A percentile compares a stretch with the other conserved stretches of the same genome.
These are phyloP conservation scores for Syngnathus acus DNA, from an alignment of 2,797 vertebrate genomes.

Conservation along the genomic window DNA sequence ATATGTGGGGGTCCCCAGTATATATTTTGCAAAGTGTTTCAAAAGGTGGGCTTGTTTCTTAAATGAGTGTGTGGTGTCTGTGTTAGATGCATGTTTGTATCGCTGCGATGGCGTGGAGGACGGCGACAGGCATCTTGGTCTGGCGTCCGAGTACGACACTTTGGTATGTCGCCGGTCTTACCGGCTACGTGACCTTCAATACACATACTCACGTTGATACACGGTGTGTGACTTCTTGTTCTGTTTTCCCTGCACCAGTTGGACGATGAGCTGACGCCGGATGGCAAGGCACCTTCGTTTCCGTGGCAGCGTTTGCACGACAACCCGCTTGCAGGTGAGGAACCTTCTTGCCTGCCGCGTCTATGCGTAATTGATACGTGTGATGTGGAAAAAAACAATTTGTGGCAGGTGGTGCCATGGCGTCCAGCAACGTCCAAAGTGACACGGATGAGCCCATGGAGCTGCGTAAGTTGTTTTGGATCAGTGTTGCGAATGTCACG, in stretches of 20 bases:
- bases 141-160: constrained; percentile 50
- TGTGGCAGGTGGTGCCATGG: neutral
- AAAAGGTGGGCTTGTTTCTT: too few relatives aligned
- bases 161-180: constrained; percentile 40
- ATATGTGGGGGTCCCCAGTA: too few relatives aligned
- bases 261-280: constrained; percentile 67
- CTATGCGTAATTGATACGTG: too few relatives aligned
- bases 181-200: neutral
- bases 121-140: constrained; percentile 57
- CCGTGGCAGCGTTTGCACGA: constrained; percentile 69
- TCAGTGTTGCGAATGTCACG: neutral
- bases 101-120: constrained; percentile 74
- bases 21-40: too few relatives aligned
- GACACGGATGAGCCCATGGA: neutral
- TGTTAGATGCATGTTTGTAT: constrained; percentile 73
- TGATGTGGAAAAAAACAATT: too few relatives aligned
- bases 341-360: too few relatives aligned
- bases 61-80: neutral
- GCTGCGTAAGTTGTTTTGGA: neutral
- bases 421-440: neutral
- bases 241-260: constrained; percentile 41
- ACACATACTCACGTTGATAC: neutral
- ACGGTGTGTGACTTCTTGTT: neutral
- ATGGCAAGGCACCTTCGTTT: constrained; percentile 67
- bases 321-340: constrained; percentile 65